Conservation (phyloP, 1,140 invertebrate genomes). For the Pygmarrhopalites habei region DNA sequence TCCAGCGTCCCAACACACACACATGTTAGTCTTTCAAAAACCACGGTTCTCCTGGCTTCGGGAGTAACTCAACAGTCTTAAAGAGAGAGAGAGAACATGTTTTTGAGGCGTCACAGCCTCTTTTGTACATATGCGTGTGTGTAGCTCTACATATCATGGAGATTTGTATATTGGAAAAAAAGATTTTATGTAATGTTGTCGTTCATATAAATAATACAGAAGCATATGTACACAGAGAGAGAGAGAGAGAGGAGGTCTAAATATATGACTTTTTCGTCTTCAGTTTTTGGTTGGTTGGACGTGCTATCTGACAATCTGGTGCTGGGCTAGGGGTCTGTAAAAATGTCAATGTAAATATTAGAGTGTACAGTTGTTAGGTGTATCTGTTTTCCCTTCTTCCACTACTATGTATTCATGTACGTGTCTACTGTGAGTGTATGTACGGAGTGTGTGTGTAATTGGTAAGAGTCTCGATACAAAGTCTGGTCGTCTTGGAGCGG, state of each 20-base stretch:
- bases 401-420: not conserved
- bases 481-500: not conserved
- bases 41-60: conserved; percentile 2
- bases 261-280: no score
- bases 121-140: not conserved
- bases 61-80: conserved; percentile 3
- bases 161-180: not conserved
- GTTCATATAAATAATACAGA: not conserved
- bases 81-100: no score
- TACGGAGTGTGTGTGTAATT: no score
- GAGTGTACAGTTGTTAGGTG: not conserved
- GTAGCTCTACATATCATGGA: no score
- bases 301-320: conserved; percentile 29
- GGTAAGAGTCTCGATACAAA: not conserved
- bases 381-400: not conserved
- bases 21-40: conserved; percentile 1
- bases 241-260: no score
- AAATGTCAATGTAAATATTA: not conserved
- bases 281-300: no score
- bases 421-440: conserved; percentile 17
- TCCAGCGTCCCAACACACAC: conserved; percentile 1
- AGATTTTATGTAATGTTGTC: no score
- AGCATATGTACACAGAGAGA: no score
- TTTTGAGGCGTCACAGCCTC: no score
- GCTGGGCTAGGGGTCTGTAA: not conserved